Base-by-base conservation (phyloP, 2,888 invertebrate species). In the Platycheirus albimanus region DNA sequence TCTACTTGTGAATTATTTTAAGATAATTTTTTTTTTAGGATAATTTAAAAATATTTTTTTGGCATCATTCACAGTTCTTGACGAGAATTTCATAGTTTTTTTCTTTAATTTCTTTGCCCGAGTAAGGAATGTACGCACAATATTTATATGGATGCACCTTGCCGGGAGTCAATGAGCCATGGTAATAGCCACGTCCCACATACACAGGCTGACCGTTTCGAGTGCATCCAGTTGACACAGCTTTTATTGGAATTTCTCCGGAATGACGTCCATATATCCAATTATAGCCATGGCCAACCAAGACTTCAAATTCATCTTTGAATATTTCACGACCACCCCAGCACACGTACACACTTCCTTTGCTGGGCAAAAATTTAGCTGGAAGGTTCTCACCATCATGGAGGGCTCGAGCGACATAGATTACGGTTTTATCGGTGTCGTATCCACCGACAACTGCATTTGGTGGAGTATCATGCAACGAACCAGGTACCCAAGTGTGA, bases 301-400 rank as follows among this genome's bases (percentile, higher is more conserved):
- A 88, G 0, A 92, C 92, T 86, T 93, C 93, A 85, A 90, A 93
- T 24, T 89, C 87, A 38, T 89, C 86, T 86, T 93, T 93, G 19
- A 89, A 87, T 85, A 92, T 90, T 87, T 94, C 94, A 74, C 91
- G 90, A 8, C 94, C 94, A 10, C 89, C 91, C 74, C 91, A 91
- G 38, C 92, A 91, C n/a, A 94, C 90, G 80, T 94, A 94, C n/a
- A 93, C 93, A 17, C 91, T 90, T 15, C 90, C 88, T 87, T 92
- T 93, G 54, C 91, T 92, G 2, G 94, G 93, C 11, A 94, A 91
- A 1, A 94, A 91, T 90, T 94, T 94, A 1, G 93, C 93, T 8
- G 94, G 94, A 5, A 94, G 86, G 90, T 92, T 91, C 86, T 94
- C 94, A 7, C 93, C 93, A 49, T 92, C 91, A 86, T 93, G 93